phyloP scores from a whole-genome alignment of 2,113 vertebrate genomes.

The Odontophorus gujanensis region DNA sequence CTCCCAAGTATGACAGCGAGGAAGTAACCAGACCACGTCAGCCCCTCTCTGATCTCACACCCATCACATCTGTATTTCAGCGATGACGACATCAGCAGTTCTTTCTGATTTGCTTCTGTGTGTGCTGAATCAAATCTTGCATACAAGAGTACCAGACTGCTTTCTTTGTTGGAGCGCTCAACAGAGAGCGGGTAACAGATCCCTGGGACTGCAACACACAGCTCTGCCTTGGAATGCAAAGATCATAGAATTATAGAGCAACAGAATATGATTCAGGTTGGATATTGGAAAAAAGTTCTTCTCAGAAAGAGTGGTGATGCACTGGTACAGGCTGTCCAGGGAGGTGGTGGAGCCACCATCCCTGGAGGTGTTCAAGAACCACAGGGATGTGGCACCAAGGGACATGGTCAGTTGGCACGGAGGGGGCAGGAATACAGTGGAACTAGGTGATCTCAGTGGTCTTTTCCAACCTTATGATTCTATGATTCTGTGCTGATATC shows the following conservation, averaged over 20 bases:
- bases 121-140: neutral
- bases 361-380: no score
- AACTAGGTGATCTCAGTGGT: no score
- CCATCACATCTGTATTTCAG: accelerated
- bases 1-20: neutral
- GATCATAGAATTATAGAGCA: neutral
- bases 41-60: neutral
- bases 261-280: neutral
- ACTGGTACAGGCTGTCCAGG: no score
- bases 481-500: neutral
- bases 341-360: no score
- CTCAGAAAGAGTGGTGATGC: no score
- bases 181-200: no score
- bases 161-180: neutral
- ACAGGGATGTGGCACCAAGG: no score
- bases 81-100: neutral
- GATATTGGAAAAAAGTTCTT: no score
- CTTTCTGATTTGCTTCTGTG: neutral
- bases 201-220: neutral
- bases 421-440: no score
- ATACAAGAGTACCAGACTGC: neutral
- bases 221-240: neutral
- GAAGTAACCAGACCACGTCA: accelerated
- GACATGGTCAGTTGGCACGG: no score
- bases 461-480: no score